Conservation (phyloP, 2,797 vertebrate species). For the Poliocrania exsul region DNA sequence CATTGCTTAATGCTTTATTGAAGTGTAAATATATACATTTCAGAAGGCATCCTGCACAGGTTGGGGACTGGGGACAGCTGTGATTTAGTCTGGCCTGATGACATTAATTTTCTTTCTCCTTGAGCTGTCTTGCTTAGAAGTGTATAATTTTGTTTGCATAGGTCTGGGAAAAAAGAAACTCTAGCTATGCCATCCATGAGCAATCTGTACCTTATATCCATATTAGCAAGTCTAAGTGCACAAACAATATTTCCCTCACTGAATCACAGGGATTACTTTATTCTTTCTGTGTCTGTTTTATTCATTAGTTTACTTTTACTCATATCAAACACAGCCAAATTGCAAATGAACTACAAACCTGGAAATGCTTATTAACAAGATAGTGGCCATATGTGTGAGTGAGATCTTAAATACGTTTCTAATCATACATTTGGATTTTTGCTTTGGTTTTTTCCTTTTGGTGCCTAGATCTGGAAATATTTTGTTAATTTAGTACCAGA, state of each 20-base stretch:
- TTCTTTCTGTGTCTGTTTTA: conserved; percentile 59
- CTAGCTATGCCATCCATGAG: conserved; percentile 18
- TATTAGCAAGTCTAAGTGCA: conserved; percentile 51
- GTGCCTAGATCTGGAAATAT: not conserved
- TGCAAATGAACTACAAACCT: conserved; percentile 61
- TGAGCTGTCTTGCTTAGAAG: conserved; percentile 18
- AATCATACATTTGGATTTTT: not conserved
- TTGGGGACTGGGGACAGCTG: not conserved
- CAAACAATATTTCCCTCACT: conserved; percentile 36
- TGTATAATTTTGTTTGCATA: not conserved
- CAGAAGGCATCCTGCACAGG: not conserved
- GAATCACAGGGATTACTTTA: conserved; percentile 69
- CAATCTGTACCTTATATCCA: conserved; percentile 26
- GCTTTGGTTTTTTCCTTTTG: not conserved
- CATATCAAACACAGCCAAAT: conserved; percentile 45
- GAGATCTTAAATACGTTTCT: not conserved
- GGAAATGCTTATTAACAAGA: conserved; percentile 15
- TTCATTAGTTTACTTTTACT: conserved; percentile 52
- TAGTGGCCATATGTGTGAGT: not conserved
- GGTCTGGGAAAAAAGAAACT: conserved; percentile 18
- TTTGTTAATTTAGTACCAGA: not conserved
- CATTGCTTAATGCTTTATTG: conserved; percentile 12
- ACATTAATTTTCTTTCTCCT: conserved; percentile 35
- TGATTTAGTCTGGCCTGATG: conserved; percentile 15
- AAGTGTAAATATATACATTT: conserved; percentile 43